phyloP scores from a whole-genome alignment of 2,113 vertebrate species.

The Strigops habroptila region DNA sequence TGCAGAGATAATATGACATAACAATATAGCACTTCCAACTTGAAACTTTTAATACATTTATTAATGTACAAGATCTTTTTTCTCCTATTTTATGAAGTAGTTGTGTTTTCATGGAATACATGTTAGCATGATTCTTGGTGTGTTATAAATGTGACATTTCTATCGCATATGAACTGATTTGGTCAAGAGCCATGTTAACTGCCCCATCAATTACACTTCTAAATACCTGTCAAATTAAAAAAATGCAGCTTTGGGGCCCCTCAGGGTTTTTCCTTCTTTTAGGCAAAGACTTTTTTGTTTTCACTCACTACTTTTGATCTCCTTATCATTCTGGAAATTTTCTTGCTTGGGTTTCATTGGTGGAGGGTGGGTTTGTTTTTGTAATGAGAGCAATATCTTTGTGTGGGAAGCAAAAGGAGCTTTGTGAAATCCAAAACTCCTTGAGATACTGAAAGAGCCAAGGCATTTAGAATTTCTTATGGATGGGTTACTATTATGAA shows the following conservation, averaged over 20 bases:
- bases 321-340: slow-evolving; percentile 12
- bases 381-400: background rate
- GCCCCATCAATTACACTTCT: slow-evolving; percentile 61
- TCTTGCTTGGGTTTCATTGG: background rate
- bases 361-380: background rate
- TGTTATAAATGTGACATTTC: slow-evolving; percentile 13
- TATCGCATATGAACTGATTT: slow-evolving; percentile 40
- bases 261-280: slow-evolving; percentile 32
- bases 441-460: background rate
- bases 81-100: background rate
- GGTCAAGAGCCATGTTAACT: slow-evolving; percentile 54
- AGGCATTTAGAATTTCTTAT: background rate
- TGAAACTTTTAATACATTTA: background rate
- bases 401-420: background rate
- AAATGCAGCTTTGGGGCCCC: slow-evolving; percentile 15
- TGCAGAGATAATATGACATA: background rate
- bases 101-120: background rate
- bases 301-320: slow-evolving; percentile 31
- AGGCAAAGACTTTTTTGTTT: slow-evolving; percentile 34
- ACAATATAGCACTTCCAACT: background rate
- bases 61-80: background rate
- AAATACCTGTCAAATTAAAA: slow-evolving; percentile 61
- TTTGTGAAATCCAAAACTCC: background rate
- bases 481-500: background rate
- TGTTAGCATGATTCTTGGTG: slow-evolving; percentile 10